These are phyloP conservation scores for Aricia agestis DNA, from an alignment of 1,140 invertebrate species.

Conservation along the genomic window DNA sequence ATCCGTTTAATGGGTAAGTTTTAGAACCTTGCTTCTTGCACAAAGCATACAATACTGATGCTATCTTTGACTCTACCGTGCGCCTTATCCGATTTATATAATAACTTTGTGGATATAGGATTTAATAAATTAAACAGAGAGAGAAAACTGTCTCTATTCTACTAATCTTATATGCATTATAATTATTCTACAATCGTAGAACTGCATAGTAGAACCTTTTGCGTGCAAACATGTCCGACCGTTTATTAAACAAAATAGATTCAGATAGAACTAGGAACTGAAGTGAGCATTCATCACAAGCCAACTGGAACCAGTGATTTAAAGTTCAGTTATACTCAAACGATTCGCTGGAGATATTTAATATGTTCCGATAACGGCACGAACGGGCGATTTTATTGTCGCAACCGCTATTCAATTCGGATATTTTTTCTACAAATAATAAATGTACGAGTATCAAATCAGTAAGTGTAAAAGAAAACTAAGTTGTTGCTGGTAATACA, in stretches of 20 bases:
- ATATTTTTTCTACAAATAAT: too few relatives aligned
- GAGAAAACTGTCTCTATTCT: too few relatives aligned
- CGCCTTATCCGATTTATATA: background rate
- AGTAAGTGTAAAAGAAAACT: too few relatives aligned
- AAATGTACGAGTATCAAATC: too few relatives aligned
- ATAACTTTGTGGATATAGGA: background rate
- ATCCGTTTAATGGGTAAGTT: conserved; percentile 95
- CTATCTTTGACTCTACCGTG: conserved; percentile 11
- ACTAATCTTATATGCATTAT: too few relatives aligned
- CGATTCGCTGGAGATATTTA: conserved; percentile 7
- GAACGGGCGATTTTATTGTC: background rate
- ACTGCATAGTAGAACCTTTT: background rate
- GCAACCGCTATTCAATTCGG: background rate
- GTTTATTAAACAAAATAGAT: conserved; percentile 4
- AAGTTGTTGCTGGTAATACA: too few relatives aligned
- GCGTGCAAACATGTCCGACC: background rate
- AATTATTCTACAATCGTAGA: too few relatives aligned
- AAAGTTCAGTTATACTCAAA: background rate
- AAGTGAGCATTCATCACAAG: background rate
- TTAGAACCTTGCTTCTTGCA: conserved; percentile 3
- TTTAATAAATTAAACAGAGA: background rate
- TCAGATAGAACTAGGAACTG: background rate
- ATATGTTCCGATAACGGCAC: background rate
- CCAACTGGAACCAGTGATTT: background rate
- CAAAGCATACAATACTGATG: too few relatives aligned